Evolutionary conservation across 1,140 invertebrate species (phyloP), one percentile per base, ranked within the genome.

Genomic region (Maconellicoccus hirsutus): DNA sequence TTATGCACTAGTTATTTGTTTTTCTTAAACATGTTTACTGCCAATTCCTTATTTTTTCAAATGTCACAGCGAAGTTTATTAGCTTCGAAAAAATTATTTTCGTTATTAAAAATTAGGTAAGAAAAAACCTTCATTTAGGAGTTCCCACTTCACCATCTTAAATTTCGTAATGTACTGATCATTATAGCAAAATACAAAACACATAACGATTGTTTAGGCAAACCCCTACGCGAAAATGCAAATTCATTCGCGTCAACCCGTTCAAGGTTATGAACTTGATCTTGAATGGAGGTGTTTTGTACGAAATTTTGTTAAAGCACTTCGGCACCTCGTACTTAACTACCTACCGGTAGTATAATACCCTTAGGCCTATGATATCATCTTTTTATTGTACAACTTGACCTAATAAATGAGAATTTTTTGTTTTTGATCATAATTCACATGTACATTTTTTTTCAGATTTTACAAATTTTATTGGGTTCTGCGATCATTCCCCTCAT

Each of bases 401-500:
- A n/a, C n/a, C n/a, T n/a, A n/a, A n/a, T n/a, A n/a, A n/a, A n/a
- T n/a, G 14, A 7, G n/a, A 61, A 61, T 19, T 22, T 61, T 61
- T 7, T 61, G 4, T 19, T 61, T 61, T 61, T 61, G 14, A 61
- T 8, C 7, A 19, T 6, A 8, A 10, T 61, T 16, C 7, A 61
- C 21, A 7, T 19, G 7, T 61, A 6, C 10, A 14, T 66, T 66
- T 66, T 25, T 25, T 66, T 66, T 25, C 21, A 66, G 61, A 16
- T 26, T 23, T 66, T 66, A 10, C 2, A 23, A 66, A 25, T 66
- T 16, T 66, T 66, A 4, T 3, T 66, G 14, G 4, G 6, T 25
- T 23, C 61, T 25, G 8, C 61, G 6, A 23, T 66, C 61, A 66
- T 66, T 66, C 61, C 61, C 6, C 16, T 66, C 61, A 66, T 66